These are phyloP conservation scores for Gerris buenoi DNA, from an alignment of 1,140 invertebrate genomes.

Conservation along the genomic window DNA sequence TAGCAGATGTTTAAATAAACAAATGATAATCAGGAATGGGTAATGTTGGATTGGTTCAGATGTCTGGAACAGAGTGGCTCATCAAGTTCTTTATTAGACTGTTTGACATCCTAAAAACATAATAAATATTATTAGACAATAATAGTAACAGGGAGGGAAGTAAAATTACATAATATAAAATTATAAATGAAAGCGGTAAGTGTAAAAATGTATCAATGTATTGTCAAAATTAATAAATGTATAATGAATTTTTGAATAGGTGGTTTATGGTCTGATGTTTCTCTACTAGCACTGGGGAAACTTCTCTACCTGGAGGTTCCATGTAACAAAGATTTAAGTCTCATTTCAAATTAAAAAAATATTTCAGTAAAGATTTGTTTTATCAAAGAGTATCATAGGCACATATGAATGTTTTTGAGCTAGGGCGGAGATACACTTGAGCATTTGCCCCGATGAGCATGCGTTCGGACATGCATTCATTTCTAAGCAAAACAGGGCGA, in stretches of 20 bases:
- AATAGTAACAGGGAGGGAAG: neutral
- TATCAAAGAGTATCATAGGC: too few species aligned
- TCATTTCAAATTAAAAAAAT: too few species aligned
- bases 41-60: neutral
- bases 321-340: too few species aligned
- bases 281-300: neutral
- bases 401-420: too few species aligned
- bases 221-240: too few species aligned
- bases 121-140: neutral
- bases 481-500: too few species aligned
- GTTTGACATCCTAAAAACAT: constrained; percentile 11
- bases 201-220: neutral
- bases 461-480: too few species aligned
- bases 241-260: neutral
- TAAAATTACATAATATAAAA: neutral
- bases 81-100: constrained; percentile 14
- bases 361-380: too few species aligned
- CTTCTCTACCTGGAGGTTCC: too few species aligned
- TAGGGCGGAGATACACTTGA: too few species aligned
- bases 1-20: neutral
- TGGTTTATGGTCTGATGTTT: neutral
- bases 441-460: too few species aligned
- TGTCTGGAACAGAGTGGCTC: constrained; percentile 11
- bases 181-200: neutral
- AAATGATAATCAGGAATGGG: neutral